Conservation (phyloP, 2,888 invertebrate species). For the Mycalesis mineus region DNA sequence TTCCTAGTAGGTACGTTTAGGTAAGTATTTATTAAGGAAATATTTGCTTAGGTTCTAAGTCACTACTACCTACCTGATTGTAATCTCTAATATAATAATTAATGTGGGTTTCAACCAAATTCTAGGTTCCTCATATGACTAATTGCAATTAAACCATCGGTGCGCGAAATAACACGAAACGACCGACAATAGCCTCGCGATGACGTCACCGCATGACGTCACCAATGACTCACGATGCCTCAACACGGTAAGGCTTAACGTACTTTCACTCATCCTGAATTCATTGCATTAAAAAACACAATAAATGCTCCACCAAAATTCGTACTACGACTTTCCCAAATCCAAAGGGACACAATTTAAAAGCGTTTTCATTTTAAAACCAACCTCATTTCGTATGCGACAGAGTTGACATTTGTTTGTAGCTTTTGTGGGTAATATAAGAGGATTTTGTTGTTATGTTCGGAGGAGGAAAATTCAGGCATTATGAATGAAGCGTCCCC, state of each 20-base stretch:
- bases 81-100: not conserved
- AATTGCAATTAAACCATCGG: not conserved
- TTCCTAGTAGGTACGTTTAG: no score
- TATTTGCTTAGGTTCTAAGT: not conserved
- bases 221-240: conserved; percentile 8
- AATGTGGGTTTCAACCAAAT: not conserved
- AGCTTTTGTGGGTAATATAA: not conserved
- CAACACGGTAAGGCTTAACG: conserved; percentile 10
- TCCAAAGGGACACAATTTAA: not conserved
- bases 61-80: not conserved
- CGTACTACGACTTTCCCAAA: conserved; percentile 5
- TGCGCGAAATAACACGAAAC: conserved; percentile 1
- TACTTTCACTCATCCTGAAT: conserved; percentile 17
- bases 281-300: conserved; percentile 17
- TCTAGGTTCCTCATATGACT: conserved; percentile 2
- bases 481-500: conserved; percentile 22
- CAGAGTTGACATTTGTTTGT: conserved; percentile 5
- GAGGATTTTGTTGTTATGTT: not conserved
- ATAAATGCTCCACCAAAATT: conserved; percentile 8
- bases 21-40: not conserved
- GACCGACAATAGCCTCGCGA: not conserved
- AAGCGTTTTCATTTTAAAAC: not conserved
- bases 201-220: conserved; percentile 3
- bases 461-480: conserved; percentile 30
- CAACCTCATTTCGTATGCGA: fast-evolving